phyloP scores from a whole-genome alignment of 1,140 invertebrate species.

The Melitaea cinxia region DNA sequence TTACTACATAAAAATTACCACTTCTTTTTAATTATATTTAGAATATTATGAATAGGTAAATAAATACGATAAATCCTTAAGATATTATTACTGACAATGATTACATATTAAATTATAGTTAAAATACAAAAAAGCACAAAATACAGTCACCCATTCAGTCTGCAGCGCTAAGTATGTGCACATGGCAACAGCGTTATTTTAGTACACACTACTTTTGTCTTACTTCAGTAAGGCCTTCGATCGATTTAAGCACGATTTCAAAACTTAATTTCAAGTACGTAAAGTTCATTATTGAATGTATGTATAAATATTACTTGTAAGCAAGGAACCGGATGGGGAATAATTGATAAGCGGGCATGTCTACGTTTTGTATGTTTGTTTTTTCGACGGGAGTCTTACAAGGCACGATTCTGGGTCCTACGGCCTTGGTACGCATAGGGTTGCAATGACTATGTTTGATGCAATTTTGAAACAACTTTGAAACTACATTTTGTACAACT shows the following conservation, averaged over 20 bases:
- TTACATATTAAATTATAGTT: no score
- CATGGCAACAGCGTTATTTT: conserved; percentile 53
- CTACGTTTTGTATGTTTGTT: conserved; percentile 52
- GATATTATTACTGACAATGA: no score
- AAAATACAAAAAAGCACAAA: conserved; percentile 1
- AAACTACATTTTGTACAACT: no score
- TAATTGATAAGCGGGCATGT: conserved; percentile 61
- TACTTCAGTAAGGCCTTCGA: conserved; percentile 44
- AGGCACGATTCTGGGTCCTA: conserved; percentile 35
- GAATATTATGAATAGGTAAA: no score
- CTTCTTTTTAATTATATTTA: no score
- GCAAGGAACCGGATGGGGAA: conserved; percentile 55
- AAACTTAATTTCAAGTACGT: conserved; percentile 15
- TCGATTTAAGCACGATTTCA: conserved; percentile 14
- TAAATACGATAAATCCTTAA: no score
- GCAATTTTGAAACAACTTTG: no score
- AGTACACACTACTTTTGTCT: conserved; percentile 54
- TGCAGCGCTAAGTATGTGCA: conserved; percentile 29
- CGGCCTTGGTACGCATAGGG: conserved; percentile 44
- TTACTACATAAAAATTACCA: no score
- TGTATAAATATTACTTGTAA: conserved; percentile 45
- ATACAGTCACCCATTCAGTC: conserved; percentile 17
- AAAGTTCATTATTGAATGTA: conserved; percentile 32
- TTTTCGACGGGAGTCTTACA: conserved; percentile 46
- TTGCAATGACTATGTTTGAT: conserved; percentile 23